Conservation (phyloP, 2,888 invertebrate species). For the Hemicrepidius hirtus region DNA sequence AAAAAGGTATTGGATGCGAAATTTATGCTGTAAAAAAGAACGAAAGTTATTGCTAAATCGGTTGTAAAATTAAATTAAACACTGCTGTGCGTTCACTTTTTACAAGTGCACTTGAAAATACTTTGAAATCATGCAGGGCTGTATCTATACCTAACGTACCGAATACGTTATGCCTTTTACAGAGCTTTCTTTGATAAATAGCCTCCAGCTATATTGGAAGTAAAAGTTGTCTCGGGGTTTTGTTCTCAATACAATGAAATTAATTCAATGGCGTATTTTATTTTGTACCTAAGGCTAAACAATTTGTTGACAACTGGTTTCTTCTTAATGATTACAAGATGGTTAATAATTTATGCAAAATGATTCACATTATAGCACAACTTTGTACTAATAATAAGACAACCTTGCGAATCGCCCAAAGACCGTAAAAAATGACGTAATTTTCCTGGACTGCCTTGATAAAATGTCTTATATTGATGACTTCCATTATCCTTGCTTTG, state of each 20-base stretch:
- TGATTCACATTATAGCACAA: slow-evolving; percentile 12
- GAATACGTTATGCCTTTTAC: background rate
- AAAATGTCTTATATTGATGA: slow-evolving; percentile 29
- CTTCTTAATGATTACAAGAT: slow-evolving; percentile 2
- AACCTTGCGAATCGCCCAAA: slow-evolving; percentile 54
- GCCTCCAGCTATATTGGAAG: slow-evolving; percentile 2
- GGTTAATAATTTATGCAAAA: slow-evolving; percentile 23
- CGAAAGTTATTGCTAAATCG: slow-evolving; percentile 2
- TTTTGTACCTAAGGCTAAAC: slow-evolving; percentile 10
- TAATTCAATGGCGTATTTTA: background rate
- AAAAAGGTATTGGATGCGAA: background rate
- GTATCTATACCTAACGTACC: too few relatives aligned
- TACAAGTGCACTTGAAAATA: too few relatives aligned
- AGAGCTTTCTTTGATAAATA: slow-evolving; percentile 12
- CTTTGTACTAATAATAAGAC: slow-evolving; percentile 9
- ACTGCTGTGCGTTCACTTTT: background rate
- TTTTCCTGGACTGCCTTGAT: slow-evolving; percentile 54
- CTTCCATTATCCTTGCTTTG: slow-evolving; percentile 34
- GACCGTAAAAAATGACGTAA: slow-evolving; percentile 58
- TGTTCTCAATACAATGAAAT: slow-evolving; percentile 12
- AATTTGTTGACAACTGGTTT: slow-evolving; percentile 1
- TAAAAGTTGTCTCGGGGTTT: slow-evolving; percentile 22
- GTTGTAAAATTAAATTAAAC: background rate
- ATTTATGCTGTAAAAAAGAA: background rate
- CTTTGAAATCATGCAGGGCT: too few relatives aligned